Evolutionary conservation across 2,888 invertebrate species (phyloP).

Genomic region (Choristoneura rosaceana): DNA sequence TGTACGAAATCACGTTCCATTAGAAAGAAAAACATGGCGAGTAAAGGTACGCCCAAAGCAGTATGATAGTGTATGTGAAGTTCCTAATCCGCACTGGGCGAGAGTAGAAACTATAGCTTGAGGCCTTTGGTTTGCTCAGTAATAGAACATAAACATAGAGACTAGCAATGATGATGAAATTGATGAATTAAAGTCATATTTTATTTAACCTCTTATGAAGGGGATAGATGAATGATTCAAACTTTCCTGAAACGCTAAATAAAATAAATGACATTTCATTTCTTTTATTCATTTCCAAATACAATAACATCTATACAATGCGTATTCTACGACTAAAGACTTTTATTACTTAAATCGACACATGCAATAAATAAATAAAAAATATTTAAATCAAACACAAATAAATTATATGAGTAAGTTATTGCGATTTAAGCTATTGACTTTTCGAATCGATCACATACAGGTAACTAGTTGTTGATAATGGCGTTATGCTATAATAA

Average conservation of each 20-base stretch:
- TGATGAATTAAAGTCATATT: too few relatives aligned
- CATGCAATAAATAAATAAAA: conserved; percentile 68
- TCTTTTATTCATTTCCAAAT: conserved; percentile 83
- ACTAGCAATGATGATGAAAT: too few relatives aligned
- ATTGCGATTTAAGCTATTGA: conserved; percentile 50
- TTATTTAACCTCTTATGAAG: neutral
- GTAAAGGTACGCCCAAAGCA: too few relatives aligned
- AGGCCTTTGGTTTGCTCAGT: too few relatives aligned
- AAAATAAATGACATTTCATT: conserved; percentile 60
- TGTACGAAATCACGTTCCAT: too few relatives aligned
- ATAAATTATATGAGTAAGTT: conserved; percentile 53
- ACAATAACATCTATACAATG: conserved; percentile 86
- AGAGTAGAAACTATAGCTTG: too few relatives aligned
- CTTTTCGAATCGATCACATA: conserved; percentile 61
- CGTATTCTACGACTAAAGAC: conserved; percentile 80
- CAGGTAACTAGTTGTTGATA: conserved; percentile 54
- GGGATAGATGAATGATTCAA: neutral
- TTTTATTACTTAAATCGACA: conserved; percentile 73
- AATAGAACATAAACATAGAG: too few relatives aligned
- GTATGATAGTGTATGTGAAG: too few relatives aligned
- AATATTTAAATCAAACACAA: conserved; percentile 43
- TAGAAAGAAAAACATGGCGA: too few relatives aligned
- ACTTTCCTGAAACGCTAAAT: conserved; percentile 42
- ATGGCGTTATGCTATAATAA: conserved; percentile 32
- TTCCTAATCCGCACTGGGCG: too few relatives aligned